A percentile compares a stretch with the other conserved stretches of the same genome.
phyloP scores from a whole-genome alignment of 2,888 invertebrate genomes.

The Anthrax anthrax region DNA sequence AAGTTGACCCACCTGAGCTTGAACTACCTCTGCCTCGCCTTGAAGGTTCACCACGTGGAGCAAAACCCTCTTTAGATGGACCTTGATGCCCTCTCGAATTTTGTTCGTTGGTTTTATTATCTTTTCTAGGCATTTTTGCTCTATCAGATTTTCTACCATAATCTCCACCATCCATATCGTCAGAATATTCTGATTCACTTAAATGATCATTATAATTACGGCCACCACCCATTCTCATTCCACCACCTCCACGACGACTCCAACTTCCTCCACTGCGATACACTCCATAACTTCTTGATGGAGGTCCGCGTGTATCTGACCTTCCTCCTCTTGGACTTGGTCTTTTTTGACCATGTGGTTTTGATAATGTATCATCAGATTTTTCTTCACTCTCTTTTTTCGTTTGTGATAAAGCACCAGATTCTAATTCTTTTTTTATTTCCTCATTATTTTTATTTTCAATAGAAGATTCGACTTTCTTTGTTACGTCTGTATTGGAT shows the following conservation, averaged over 20 bases:
- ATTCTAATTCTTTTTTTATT: conserved; percentile 3
- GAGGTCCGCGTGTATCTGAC: conserved; percentile 33
- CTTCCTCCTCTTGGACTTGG: conserved; percentile 36
- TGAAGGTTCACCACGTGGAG: conserved; percentile 79
- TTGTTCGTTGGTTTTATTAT: conserved; percentile 29
- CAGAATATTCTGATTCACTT: conserved; percentile 51
- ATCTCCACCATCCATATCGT: conserved; percentile 49
- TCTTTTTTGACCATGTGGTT: conserved; percentile 18
- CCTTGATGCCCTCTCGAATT: conserved; percentile 35
- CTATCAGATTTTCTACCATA: conserved; percentile 42
- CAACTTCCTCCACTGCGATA: conserved; percentile 37
- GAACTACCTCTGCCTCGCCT: conserved; percentile 63
- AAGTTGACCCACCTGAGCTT: conserved; percentile 34
- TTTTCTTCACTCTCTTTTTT: conserved; percentile 3
- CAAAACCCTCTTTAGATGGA: conserved; percentile 51
- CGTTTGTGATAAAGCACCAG: not conserved
- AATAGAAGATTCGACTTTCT: conserved; percentile 1
- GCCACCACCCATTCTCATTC: conserved; percentile 23
- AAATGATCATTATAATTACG: conserved; percentile 36
- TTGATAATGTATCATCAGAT: not conserved
- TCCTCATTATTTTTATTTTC: conserved; percentile 6
- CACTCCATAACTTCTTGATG: conserved; percentile 33
- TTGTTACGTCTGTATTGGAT: not conserved
- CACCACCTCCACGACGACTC: conserved; percentile 32
- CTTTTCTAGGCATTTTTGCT: conserved; percentile 34